Percentiles rank a stretch among this genome's conserved stretches.
Evolutionary conservation across 2,888 invertebrate genomes (phyloP).

Genomic region (Candidula unifasciata): DNA sequence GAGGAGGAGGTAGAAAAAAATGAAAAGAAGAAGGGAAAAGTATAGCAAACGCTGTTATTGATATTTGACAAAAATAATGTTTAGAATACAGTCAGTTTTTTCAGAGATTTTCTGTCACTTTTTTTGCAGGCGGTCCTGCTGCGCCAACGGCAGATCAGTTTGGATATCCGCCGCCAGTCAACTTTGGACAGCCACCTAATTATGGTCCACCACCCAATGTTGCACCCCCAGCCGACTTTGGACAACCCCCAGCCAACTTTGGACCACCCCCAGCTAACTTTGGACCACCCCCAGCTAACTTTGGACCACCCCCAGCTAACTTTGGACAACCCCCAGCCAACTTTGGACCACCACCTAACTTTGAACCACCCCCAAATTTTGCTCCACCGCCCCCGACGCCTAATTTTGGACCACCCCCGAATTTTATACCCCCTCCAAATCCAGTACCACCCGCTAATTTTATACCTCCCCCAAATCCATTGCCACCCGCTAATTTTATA

Average conservation of each 20-base stretch:
- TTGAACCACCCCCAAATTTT: not conserved
- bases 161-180: not conserved
- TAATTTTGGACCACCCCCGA: not conserved
- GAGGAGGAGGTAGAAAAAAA: not conserved
- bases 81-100: not conserved
- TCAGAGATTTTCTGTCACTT: not conserved
- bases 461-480: not conserved
- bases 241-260: not conserved
- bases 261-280: not conserved
- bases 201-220: not conserved
- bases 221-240: not conserved
- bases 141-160: not conserved
- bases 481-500: not conserved
- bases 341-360: not conserved
- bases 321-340: not conserved
- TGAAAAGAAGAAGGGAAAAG: not conserved
- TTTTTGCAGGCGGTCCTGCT: not conserved
- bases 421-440: not conserved
- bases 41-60: too few relatives aligned
- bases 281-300: not conserved
- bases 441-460: not conserved
- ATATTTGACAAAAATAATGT: too few relatives aligned
- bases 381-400: not conserved
- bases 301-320: not conserved
- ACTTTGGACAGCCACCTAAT: not conserved